These are phyloP conservation scores for Holothuria scabra DNA, from an alignment of 53 echinoderm and acorn worm species.

Conservation along the genomic window DNA sequence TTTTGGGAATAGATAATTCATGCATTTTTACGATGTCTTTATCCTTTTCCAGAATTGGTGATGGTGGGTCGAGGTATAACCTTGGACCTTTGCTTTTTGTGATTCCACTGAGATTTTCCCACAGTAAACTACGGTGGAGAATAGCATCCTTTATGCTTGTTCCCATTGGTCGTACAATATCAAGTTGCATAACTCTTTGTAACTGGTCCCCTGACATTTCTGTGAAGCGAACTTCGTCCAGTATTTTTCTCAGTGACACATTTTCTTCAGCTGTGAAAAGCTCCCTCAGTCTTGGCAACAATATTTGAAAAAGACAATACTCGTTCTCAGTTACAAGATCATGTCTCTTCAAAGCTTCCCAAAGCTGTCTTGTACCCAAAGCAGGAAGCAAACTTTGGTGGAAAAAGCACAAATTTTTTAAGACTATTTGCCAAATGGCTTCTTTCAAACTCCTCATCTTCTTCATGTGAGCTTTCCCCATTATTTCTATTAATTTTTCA, in stretches of 20 bases:
- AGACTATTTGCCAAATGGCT: neutral
- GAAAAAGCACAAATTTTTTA: constrained; percentile 6
- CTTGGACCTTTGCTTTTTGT: neutral
- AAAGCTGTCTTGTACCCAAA: neutral
- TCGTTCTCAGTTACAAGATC: constrained; percentile 18
- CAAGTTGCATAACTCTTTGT: constrained; percentile 5
- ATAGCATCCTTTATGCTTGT: neutral
- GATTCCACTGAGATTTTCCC: neutral
- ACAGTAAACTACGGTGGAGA: constrained; percentile 22
- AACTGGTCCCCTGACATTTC: constrained; percentile 20
- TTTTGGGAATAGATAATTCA: too few relatives aligned
- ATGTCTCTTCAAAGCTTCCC: neutral
- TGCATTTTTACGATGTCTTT: too few relatives aligned
- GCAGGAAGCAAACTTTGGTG: neutral
- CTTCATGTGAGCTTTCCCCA: neutral
- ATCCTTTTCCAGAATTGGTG: neutral
- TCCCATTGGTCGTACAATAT: neutral
- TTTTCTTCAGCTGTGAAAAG: neutral
- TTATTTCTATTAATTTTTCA: neutral
- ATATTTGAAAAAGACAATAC: neutral
- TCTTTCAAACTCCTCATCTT: neutral
- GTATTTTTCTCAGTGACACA: neutral
- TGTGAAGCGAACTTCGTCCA: constrained; percentile 10
- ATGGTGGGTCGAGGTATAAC: neutral
- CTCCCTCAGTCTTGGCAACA: neutral